phyloP scores from a whole-genome alignment of 53 echinoderm and acorn worm genomes.

The Luidia sarsii region DNA sequence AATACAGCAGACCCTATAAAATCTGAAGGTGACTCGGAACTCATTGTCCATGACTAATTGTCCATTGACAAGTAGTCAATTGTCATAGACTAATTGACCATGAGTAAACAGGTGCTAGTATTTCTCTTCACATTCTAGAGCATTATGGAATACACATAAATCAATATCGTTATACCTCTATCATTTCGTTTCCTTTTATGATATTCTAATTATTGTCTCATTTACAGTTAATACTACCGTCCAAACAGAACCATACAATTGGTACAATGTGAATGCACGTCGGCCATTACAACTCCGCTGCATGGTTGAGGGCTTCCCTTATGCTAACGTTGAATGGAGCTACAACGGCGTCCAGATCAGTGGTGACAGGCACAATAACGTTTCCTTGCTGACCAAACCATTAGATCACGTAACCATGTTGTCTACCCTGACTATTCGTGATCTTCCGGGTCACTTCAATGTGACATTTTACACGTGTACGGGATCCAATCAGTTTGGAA shows the following conservation, averaged over 20 bases:
- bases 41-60: too few relatives aligned
- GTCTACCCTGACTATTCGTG: slow-evolving; percentile 32
- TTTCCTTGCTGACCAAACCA: not conserved
- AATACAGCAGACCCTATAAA: too few relatives aligned
- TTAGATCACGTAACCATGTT: slow-evolving; percentile 47
- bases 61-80: too few relatives aligned
- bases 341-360: slow-evolving; percentile 6
- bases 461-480: slow-evolving; percentile 19
- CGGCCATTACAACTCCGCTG: slow-evolving; percentile 36
- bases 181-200: too few relatives aligned
- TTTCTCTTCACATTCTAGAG: too few relatives aligned
- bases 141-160: too few relatives aligned
- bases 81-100: too few relatives aligned
- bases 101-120: too few relatives aligned
- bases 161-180: too few relatives aligned
- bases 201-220: too few relatives aligned
- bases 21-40: too few relatives aligned
- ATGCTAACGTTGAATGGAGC: slow-evolving; percentile 23
- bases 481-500: slow-evolving; percentile 9
- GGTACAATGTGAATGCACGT: slow-evolving; percentile 35
- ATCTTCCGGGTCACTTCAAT: slow-evolving; percentile 11
- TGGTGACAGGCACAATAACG: slow-evolving; percentile 18
- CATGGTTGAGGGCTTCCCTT: slow-evolving; percentile 27
- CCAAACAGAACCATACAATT: slow-evolving; percentile 12
- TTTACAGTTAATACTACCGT: slow-evolving; percentile 22